A percentile compares a stretch with the other conserved stretches of the same genome.
phyloP scores from a whole-genome alignment of 30 jellyfish, hydroid and myxozoan genomes.

The Phacellophora camtschatica region DNA sequence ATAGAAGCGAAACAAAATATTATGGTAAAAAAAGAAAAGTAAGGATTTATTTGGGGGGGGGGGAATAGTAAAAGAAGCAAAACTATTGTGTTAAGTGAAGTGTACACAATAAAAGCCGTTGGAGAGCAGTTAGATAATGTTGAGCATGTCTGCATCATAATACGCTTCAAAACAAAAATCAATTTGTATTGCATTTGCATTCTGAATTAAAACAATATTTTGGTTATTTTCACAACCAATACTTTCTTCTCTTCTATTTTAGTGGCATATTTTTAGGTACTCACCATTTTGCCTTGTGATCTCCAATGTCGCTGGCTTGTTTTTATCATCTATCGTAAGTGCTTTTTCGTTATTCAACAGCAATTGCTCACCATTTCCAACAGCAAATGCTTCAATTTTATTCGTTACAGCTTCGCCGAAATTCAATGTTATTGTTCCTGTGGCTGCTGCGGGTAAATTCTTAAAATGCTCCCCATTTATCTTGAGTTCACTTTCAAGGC shows the following conservation, averaged over 20 bases:
- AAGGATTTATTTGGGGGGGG: too few species aligned
- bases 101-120: too few species aligned
- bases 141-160: too few species aligned
- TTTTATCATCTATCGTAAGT: neutral
- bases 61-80: too few species aligned
- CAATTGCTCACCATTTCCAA: slow-evolving; percentile 27
- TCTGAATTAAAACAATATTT: too few species aligned
- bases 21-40: too few species aligned
- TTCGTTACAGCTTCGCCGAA: slow-evolving; percentile 17
- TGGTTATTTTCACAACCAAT: too few species aligned
- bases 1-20: too few species aligned
- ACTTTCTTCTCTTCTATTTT: too few species aligned
- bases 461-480: slow-evolving; percentile 57
- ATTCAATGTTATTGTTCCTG: slow-evolving; percentile 40
- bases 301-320: slow-evolving; percentile 5
- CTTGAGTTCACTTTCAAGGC: slow-evolving; percentile 65
- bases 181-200: too few species aligned
- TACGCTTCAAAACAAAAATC: too few species aligned
- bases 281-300: slow-evolving; percentile 59
- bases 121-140: neutral
- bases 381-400: slow-evolving; percentile 64
- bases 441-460: slow-evolving; percentile 65
- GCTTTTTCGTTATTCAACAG: slow-evolving; percentile 33
- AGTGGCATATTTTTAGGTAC: neutral
- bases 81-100: too few species aligned